Evolutionary conservation across 2,113 vertebrate species (phyloP), one percentile per base, ranked within the genome.

Genomic region (Dromas ardeola): DNA sequence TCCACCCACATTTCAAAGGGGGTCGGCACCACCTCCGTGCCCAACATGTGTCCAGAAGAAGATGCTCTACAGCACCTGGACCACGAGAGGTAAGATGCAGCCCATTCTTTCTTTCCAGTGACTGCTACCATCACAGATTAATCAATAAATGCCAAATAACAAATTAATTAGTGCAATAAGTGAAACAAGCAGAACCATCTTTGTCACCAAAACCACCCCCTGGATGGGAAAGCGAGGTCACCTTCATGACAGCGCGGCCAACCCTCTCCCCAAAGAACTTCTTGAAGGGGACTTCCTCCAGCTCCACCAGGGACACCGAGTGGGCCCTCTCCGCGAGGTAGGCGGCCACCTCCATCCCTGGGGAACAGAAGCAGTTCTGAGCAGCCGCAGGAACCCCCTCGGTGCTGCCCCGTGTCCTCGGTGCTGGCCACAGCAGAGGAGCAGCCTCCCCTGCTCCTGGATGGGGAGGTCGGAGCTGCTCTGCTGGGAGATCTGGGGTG

Each of bases 331-430:
- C 99, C 0, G 99, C 97, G 0, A 99, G 98, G 59, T 99, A 99
- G 69, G 99, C 99, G 0, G 99, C 99, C 90, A 99, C 99, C 95
- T 99, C 99, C 99, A 99, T 99, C 77, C 99, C 99, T 99, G 96
- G 36, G 69, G 73, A 93, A 94, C 22, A 74, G 56, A 58, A 61
- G 32, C 11, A 53, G 36, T 47, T 79, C 52, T 13, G 0, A 82
- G 69, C 0, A 2, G 63, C 47, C 0, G 2, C 0, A 0, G n/a
- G 27, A 45, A 17, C 9, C 23, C 21, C 18, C 9, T 30, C 4
- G 2, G 55, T 6, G 7, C 40, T 52, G 58, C 58, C 11, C 16
- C 4, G 27, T 3, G 1, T n/a, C 77, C n/a, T 47, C 2, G 1
- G 52, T 1, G 0, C 65, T 13, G 26, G 77, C 66, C 12, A 7